Base-by-base conservation (phyloP, 2,888 invertebrate genomes). In the Cremastobaeus sp. region DNA sequence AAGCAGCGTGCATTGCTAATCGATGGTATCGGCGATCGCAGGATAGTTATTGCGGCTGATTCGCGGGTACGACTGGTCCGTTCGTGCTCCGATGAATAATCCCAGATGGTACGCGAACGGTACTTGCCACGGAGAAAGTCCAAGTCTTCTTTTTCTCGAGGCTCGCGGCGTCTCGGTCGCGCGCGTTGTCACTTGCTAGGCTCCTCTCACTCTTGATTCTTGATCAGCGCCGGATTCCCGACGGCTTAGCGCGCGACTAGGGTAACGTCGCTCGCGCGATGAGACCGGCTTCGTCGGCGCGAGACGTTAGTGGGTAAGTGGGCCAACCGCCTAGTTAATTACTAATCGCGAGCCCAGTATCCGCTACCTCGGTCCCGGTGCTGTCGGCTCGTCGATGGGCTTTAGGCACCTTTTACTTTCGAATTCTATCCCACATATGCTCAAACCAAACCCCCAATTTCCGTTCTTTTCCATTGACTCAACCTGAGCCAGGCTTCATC, bases 81-180 rank as follows among this genome's bases (percentile, higher is more conserved):
- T 39, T 32, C 18, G 47, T 25, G 48, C 14, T 41, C 34, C 34
- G 32, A 55, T 45, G 55, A 62, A 62, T 50, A 55, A 70, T 72
- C 72, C 48, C 77, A 77, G 78, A 81, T 79, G 79, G 70, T 71
- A 74, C 77, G 78, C 71, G 80, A 86, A 86, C 85, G 87, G 86
- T 85, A 86, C 86, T 80, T 76, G 86, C 76, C 83, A 81, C 80
- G 82, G 87, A 87, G 87, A 86, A 86, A 87, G 86, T 85, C 73
- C 52, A 64, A 64, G 52, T 72, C 59, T 59, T 65, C 54, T 65
- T 59, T 69, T 64, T 69, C 74, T 64, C 68, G 52, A 43, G 45
- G 25, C 3, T 68, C 30, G 54, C 17, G 3, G 20, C 35, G 20
- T 68, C 50, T 68, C 62, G 50, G 57, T 64, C 64, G 20, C 47